Percentiles rank a stretch among this genome's conserved stretches.
These are phyloP conservation scores for Paraplagusia blochii DNA, from an alignment of 2,113 vertebrate species.

Conservation along the genomic window DNA sequence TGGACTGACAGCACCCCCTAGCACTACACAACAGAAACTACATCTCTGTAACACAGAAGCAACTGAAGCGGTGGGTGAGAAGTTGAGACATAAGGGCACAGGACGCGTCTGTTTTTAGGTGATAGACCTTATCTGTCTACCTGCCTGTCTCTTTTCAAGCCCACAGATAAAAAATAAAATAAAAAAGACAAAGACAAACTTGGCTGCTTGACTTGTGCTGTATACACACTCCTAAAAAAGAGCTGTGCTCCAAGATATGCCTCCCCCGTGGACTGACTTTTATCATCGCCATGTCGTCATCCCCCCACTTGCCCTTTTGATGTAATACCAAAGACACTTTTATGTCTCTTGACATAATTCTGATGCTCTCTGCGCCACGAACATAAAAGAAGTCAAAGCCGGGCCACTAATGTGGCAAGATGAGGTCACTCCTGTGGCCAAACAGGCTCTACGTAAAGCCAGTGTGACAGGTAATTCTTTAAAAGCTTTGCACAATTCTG, in stretches of 20 bases:
- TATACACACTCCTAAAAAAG: not conserved
- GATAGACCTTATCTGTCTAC: not conserved
- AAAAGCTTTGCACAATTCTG: constrained; percentile 21
- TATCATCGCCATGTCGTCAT: constrained; percentile 10
- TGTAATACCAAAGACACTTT: constrained; percentile 9
- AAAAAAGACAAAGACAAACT: not conserved
- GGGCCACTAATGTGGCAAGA: constrained; percentile 6
- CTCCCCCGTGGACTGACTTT: not conserved
- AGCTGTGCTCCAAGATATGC: constrained; percentile 7
- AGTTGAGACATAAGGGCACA: not conserved
- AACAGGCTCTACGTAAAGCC: not conserved
- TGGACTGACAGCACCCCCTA: constrained; percentile 69
- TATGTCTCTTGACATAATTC: constrained; percentile 29
- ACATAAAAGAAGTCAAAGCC: constrained; percentile 19
- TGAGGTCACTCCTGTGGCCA: constrained; percentile 9
- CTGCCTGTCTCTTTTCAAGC: not conserved
- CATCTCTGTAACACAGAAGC: constrained; percentile 13
- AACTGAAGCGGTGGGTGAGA: not conserved
- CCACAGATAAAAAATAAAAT: not conserved
- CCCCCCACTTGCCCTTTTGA: constrained; percentile 10
- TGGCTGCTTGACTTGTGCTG: not conserved
- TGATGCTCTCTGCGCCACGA: constrained; percentile 12
- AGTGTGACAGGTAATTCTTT: constrained; percentile 13
- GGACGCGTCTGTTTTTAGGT: not conserved
- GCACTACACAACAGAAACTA: constrained; percentile 45